Conservation (phyloP, 2,797 vertebrate species). For the Rhinatrema bivittatum region DNA sequence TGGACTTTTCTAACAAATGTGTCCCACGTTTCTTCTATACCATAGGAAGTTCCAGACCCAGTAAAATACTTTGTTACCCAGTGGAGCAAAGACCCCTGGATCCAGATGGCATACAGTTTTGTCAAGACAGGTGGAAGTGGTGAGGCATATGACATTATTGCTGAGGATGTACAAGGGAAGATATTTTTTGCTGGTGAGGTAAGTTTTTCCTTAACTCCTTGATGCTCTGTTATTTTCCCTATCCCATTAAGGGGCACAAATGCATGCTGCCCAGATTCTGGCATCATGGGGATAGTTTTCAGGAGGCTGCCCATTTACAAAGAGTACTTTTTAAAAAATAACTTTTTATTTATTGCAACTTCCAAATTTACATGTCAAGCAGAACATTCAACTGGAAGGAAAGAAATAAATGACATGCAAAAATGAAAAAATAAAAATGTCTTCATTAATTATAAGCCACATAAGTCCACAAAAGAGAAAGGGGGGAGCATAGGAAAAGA, state of each 20-base stretch:
- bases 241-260: too few relatives aligned
- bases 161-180: conserved; percentile 89
- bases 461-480: too few relatives aligned
- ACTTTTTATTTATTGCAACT: background rate
- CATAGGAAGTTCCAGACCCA: conserved; percentile 87
- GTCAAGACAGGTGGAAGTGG: conserved; percentile 91
- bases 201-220: conserved; percentile 7
- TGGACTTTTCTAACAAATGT: too few relatives aligned
- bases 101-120: conserved; percentile 95
- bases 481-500: too few relatives aligned
- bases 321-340: background rate
- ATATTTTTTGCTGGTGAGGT: conserved; percentile 96
- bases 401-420: too few relatives aligned
- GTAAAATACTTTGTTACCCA: conserved; percentile 80
- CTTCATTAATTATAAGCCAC: too few relatives aligned
- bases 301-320: background rate
- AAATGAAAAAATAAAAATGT: too few relatives aligned
- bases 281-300: background rate
- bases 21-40: background rate
- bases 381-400: too few relatives aligned
- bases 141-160: conserved; percentile 90
- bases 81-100: conserved; percentile 87
- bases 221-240: too few relatives aligned
- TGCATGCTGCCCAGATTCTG: too few relatives aligned
- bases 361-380: too few relatives aligned